These are phyloP conservation scores for Clistopyga incitator DNA, from an alignment of 2,888 invertebrate genomes.

Conservation along the genomic window DNA sequence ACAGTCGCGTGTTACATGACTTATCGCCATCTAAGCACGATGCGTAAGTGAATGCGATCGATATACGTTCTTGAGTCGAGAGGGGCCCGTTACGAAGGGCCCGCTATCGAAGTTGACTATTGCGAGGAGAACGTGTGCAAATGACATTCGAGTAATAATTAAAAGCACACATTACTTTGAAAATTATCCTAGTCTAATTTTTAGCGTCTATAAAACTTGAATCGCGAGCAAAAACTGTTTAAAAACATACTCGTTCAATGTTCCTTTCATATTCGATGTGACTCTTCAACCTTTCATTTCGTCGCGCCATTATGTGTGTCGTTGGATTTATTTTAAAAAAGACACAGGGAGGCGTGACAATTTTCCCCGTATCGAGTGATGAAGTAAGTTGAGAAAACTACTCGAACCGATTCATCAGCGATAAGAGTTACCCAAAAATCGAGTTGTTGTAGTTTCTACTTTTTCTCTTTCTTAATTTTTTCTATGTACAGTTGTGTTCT, in stretches of 20 bases:
- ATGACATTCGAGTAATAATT: slow-evolving; percentile 71
- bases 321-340: slow-evolving; percentile 13
- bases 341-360: background rate
- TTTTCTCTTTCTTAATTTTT: slow-evolving; percentile 34
- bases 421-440: slow-evolving; percentile 24
- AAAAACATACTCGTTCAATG: slow-evolving; percentile 24
- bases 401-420: slow-evolving; percentile 29
- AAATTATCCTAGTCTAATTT: slow-evolving; percentile 76
- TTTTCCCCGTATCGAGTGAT: slow-evolving; percentile 11
- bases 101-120: slow-evolving; percentile 1
- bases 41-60: slow-evolving; percentile 48
- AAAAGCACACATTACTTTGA: slow-evolving; percentile 73
- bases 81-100: background rate
- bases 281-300: slow-evolving; percentile 1
- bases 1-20: slow-evolving; percentile 58
- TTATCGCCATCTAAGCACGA: slow-evolving; percentile 71
- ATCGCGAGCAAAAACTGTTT: slow-evolving; percentile 67
- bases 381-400: slow-evolving; percentile 9
- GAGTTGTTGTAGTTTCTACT: slow-evolving; percentile 17
- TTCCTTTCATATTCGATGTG: slow-evolving; percentile 34
- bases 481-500: slow-evolving; percentile 67
- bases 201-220: slow-evolving; percentile 75
- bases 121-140: slow-evolving; percentile 64
- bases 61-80: slow-evolving; percentile 44
- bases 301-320: background rate